Evolutionary conservation across 1,140 invertebrate genomes (phyloP).

Genomic region (Brachystomella parvula): DNA sequence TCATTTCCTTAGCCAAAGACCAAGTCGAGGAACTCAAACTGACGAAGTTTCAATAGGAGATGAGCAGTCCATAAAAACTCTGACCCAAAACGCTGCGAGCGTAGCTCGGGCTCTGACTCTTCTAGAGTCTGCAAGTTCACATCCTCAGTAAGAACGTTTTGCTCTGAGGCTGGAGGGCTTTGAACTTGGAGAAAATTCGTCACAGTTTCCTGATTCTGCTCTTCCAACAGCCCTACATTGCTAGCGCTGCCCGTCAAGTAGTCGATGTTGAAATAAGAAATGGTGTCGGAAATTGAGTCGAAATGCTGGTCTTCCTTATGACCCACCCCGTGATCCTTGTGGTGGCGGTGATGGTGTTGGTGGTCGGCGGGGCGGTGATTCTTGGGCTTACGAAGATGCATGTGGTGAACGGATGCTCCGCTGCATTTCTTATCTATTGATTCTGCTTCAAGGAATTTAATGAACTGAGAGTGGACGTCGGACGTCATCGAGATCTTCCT

Average conservation of each 20-base stretch:
- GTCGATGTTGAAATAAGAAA: too few relatives aligned
- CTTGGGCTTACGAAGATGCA: not conserved
- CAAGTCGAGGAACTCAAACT: conserved; percentile 33
- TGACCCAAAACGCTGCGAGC: conserved; percentile 17
- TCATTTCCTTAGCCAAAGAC: conserved; percentile 25
- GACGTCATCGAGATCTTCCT: too few relatives aligned
- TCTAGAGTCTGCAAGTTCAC: not conserved
- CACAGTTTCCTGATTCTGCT: not conserved
- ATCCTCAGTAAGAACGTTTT: not conserved
- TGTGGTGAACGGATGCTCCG: not conserved
- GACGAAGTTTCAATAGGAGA: conserved; percentile 24
- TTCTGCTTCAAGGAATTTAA: not conserved
- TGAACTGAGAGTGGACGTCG: not conserved
- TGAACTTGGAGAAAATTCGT: not conserved
- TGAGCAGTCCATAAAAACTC: conserved; percentile 33
- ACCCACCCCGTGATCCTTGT: not conserved
- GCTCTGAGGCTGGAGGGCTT: not conserved
- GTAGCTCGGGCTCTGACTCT: not conserved
- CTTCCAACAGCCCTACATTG: too few relatives aligned
- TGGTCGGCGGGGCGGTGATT: not conserved
- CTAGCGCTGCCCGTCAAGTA: too few relatives aligned
- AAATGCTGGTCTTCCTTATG: not conserved
- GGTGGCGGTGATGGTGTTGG: not conserved
- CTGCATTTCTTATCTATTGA: not conserved
- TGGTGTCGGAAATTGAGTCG: too few relatives aligned